phyloP scores from a whole-genome alignment of 2,888 invertebrate species.

The Meiosimyza platycephala region DNA sequence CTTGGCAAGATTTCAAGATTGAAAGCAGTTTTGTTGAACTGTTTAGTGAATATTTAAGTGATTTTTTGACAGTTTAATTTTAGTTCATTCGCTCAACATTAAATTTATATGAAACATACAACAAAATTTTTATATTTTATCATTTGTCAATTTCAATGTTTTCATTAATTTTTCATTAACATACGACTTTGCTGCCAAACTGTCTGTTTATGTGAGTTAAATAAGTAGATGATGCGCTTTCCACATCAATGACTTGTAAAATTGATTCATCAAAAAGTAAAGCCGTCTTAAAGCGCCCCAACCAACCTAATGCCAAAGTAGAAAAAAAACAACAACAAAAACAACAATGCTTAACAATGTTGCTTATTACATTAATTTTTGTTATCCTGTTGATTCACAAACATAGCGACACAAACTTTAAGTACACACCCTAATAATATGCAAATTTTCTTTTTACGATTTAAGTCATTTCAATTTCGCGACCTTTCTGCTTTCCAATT shows the following conservation, averaged over 20 bases:
- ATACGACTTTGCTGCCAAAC: background rate
- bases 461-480: conserved; percentile 52
- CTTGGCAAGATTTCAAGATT: no score
- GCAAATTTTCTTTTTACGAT: conserved; percentile 46
- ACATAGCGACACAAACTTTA: background rate
- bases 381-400: conserved; percentile 33
- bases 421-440: conserved; percentile 46
- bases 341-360: conserved; percentile 52
- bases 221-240: conserved; percentile 40
- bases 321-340: background rate
- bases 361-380: conserved; percentile 65
- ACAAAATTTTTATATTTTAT: no score
- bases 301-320: background rate
- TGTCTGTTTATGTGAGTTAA: background rate
- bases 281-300: conserved; percentile 27
- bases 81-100: no score
- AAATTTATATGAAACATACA: no score
- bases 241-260: conserved; percentile 66
- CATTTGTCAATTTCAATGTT: conserved; percentile 24
- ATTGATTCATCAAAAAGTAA: conserved; percentile 58
- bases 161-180: conserved; percentile 27
- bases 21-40: no score
- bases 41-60: no score
- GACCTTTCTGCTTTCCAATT: conserved; percentile 26
- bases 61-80: no score